A percentile compares a stretch with the other conserved stretches of the same genome.
Conservation (phyloP, 2,888 invertebrate species). For the Dexiosoma caninum region DNA sequence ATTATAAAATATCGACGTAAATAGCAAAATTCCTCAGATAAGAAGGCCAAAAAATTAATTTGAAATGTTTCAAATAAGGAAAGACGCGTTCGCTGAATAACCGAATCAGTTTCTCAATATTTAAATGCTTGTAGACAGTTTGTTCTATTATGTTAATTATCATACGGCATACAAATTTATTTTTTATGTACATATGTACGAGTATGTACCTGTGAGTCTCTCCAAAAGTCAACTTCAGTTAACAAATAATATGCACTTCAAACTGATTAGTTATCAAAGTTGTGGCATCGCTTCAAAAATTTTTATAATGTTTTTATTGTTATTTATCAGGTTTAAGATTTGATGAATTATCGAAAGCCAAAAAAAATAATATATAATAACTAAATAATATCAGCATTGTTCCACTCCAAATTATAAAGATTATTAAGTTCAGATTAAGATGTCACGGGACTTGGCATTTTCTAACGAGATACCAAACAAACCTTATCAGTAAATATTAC, state of each 20-base stretch:
- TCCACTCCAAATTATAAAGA: not conserved
- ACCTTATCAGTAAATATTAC: not conserved
- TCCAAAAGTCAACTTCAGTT: not conserved
- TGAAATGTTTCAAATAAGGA: not conserved
- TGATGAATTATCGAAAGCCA: constrained; percentile 37
- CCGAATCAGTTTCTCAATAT: not conserved
- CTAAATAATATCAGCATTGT: not conserved
- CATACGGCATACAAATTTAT: too few species aligned
- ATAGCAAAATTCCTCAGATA: not conserved
- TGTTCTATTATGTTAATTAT: too few species aligned
- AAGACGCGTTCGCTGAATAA: not conserved
- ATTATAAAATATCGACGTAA: too few species aligned
- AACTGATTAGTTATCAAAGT: constrained; percentile 30
- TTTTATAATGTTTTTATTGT: not conserved
- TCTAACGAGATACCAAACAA: too few species aligned
- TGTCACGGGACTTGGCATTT: constrained; percentile 7
- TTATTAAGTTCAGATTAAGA: not conserved
- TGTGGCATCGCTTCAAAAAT: constrained; percentile 39
- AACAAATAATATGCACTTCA: not conserved
- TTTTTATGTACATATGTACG: too few species aligned
- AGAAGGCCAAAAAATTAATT: not conserved
- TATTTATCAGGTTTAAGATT: not conserved
- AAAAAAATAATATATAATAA: not conserved
- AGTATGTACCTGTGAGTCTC: too few species aligned
- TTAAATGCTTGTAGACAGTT: not conserved